Conservation (phyloP, 1,140 invertebrate genomes). For the Musca domestica region DNA sequence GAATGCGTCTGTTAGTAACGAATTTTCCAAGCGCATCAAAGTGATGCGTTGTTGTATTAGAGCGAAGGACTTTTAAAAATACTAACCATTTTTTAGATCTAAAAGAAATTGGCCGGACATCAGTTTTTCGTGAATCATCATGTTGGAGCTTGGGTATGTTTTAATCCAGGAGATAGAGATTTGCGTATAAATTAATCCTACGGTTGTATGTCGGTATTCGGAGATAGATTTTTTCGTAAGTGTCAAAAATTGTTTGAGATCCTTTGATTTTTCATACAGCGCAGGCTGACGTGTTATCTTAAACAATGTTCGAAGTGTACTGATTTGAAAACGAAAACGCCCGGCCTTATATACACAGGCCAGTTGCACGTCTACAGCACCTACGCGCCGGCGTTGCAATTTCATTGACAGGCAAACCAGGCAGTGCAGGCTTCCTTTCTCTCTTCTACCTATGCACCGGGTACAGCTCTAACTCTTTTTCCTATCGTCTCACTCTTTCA, state of each 20-base stretch:
- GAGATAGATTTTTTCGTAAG: neutral
- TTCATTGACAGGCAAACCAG: slow-evolving; percentile 7
- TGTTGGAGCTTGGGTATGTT: neutral
- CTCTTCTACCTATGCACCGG: neutral
- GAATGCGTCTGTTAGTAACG: too few species aligned
- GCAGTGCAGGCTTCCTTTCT: slow-evolving; percentile 4
- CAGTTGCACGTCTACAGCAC: slow-evolving; percentile 24
- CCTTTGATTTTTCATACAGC: neutral
- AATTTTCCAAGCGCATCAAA: too few species aligned
- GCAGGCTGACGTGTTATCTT: neutral
- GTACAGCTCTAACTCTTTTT: neutral
- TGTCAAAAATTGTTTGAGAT: neutral
- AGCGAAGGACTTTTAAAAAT: neutral
- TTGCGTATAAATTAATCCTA: slow-evolving; percentile 26
- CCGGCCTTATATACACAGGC: slow-evolving; percentile 40
- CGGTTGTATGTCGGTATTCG: neutral
- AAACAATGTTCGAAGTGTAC: slow-evolving; percentile 29
- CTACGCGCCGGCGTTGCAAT: slow-evolving; percentile 5
- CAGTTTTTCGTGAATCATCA: slow-evolving; percentile 52
- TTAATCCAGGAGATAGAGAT: neutral
- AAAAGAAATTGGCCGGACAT: slow-evolving; percentile 46
- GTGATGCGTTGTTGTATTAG: neutral
- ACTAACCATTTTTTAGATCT: slow-evolving; percentile 51
- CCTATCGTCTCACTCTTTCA: neutral
- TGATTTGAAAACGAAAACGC: slow-evolving; percentile 36